Percentiles rank a stretch among this genome's conserved stretches.
Evolutionary conservation across 2,888 invertebrate genomes (phyloP).

Genomic region (Temnothorax rugatulus): DNA sequence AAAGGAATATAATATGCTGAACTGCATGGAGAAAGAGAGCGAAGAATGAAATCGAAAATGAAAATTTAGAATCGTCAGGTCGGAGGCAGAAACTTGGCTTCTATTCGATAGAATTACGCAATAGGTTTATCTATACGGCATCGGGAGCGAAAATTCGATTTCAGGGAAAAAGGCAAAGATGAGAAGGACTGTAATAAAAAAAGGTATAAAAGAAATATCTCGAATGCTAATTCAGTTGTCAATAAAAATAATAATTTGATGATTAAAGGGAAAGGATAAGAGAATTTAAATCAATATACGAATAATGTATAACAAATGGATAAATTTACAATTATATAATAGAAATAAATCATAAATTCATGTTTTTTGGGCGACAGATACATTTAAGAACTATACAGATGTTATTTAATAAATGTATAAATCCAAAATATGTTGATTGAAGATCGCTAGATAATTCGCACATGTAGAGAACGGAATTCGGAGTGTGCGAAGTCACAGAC

Average conservation of each 20-base stretch:
- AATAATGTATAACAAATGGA: no score
- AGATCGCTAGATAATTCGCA: slow-evolving; percentile 5
- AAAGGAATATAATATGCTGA: slow-evolving; percentile 47
- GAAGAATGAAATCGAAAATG: slow-evolving; percentile 52
- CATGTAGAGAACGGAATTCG: neutral
- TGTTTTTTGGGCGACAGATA: neutral
- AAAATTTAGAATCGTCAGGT: slow-evolving; percentile 47
- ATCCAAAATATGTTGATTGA: slow-evolving; percentile 6
- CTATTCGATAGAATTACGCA: slow-evolving; percentile 22
- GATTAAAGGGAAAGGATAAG: neutral
- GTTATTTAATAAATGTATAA: neutral
- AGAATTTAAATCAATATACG: neutral
- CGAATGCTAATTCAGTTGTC: neutral
- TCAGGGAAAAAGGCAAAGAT: neutral
- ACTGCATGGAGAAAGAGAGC: neutral
- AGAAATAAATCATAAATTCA: slow-evolving; percentile 1
- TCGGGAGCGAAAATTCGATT: slow-evolving; percentile 26
- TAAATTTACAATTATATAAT: neutral
- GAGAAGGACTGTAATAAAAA: neutral
- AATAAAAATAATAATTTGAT: neutral
- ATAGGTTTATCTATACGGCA: slow-evolving; percentile 17
- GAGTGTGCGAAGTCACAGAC: neutral
- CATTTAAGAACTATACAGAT: neutral
- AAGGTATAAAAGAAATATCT: neutral
- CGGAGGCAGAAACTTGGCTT: neutral